Base-by-base conservation (phyloP, 2,797 vertebrate species). In the Hafferia zeledoni region DNA sequence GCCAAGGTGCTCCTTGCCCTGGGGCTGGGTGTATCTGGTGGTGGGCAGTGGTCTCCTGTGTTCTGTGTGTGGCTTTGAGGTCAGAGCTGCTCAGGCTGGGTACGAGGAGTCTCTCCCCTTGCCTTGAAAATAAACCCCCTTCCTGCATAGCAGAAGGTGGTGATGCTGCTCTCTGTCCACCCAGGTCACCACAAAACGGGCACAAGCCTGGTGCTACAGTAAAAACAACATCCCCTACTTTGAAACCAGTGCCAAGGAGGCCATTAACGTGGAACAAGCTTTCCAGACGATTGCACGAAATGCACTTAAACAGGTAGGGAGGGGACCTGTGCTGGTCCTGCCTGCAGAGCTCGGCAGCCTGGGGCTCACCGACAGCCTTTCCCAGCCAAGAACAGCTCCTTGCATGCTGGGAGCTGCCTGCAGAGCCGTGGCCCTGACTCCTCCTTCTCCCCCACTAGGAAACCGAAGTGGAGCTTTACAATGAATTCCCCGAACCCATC, bases 191-290 rank as follows among this genome's bases (percentile, higher is more conserved):
- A 99, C 99, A 94, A 99, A 99, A 97, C 98, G 99, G 94, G 99
- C 99, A 59, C 99, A 99, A 97, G 99, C 99, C 92, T 99, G 99
- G 99, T 99, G 99, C 98, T 99, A 99, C 98, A 99, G 99, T 98
- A 99, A 99, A 98, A 99, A 99, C 98, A 99, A 99, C 98, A 99
- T 99, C 98, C 99, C 99, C 6, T 99, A 99, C 97, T 99, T 99
- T 33, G 99, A 99, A 98, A 99, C 99, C 97, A 99, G 99, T 94
- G 99, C 99, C 97, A 99, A 99, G 98, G 99, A 99, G 97, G 99
- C 99, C 65, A 99, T 99, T 97, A 99, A 99, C 2, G 99, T 99
- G 97, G 99, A 99, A 97, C 99, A 99, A 97, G 99, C 99, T 92
- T 99, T 99, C 97, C 99, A 99, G 98, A 99, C 99, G n/a, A 99